Evolutionary conservation across 1,140 invertebrate genomes (phyloP).

Genomic region (Euschistus heros): DNA sequence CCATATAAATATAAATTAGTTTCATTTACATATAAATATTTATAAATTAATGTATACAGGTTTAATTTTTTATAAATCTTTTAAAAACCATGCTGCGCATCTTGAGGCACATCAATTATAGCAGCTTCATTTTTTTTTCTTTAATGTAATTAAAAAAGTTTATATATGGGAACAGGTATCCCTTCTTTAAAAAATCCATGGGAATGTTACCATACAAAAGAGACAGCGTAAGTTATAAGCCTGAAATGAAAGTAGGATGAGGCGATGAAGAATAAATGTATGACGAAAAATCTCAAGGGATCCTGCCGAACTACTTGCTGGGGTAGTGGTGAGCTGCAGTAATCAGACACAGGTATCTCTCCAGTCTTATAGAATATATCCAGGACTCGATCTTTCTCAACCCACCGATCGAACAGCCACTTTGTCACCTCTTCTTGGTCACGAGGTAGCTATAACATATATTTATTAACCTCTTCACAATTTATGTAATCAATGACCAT

Average conservation of each 20-base stretch:
- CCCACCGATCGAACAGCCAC: conserved; percentile 72
- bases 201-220: conserved; percentile 26
- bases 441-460: conserved; percentile 51
- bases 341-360: conserved; percentile 39
- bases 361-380: conserved; percentile 72
- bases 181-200: neutral
- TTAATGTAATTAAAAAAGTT: neutral
- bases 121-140: neutral
- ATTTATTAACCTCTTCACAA: no score
- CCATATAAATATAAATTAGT: conserved; percentile 2
- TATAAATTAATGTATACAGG: conserved; percentile 6
- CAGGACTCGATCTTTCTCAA: conserved; percentile 69
- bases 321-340: conserved; percentile 38
- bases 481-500: neutral
- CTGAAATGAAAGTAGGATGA: conserved; percentile 62
- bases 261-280: conserved; percentile 65
- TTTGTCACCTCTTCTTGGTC: conserved; percentile 60
- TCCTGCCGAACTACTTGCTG: conserved; percentile 51
- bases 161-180: neutral
- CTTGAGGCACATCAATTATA: neutral
- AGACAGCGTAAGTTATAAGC: conserved; percentile 38
- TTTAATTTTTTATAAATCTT: neutral
- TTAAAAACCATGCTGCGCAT: neutral
- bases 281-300: conserved; percentile 56
- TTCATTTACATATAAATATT: conserved; percentile 8